Base-by-base conservation (phyloP, 2,113 vertebrate genomes). In the Tragelaphus scriptus region DNA sequence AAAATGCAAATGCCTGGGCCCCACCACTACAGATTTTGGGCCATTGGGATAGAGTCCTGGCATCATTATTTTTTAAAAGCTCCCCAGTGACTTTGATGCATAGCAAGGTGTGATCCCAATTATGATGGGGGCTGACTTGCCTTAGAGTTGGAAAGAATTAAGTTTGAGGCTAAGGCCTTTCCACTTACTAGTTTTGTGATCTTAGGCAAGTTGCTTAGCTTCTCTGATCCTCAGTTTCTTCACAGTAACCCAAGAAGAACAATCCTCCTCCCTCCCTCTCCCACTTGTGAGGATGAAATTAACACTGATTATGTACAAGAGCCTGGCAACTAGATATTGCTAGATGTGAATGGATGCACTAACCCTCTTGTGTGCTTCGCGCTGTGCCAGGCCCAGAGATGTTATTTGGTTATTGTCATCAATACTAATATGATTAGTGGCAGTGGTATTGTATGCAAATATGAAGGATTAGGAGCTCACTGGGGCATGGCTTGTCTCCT, bases 161-260 rank as follows among this genome's bases (percentile, higher is more conserved):
- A 80, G 51, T 94, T 80, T 56, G 71, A 55, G 92, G 61, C 13
- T n/a, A 61, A 90, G 30, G 15, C 32, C n/a, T 93, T 92, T 63
- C 51, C 7, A n/a, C 55, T 79, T 68, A 58, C n/a, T 6, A 47
- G 40, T 21, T 87, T 82, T 56, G 87, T 91, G 86, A 47, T 68
- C 28, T 59, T 30, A 59, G 58, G 68, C 40, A 47, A 85, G 23
- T 61, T 61, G 47, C 85, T 82, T 82, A 63, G 28, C 55, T 92
- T 92, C 49, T 84, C 88, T 75, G 82, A 94, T 81, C 26, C 59
- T 85, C 58, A 30, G 23, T 91, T 58, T 88, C 56, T 85, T 85
- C 84, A 65, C 17, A 61, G n/a, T 53, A 47, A 53, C 13, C 40
- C 0, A 14, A 96, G 51, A 71, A n/a, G 23, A 68, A 61, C 23